Percentiles rank a stretch among this genome's conserved stretches.
These are phyloP conservation scores for Linhomoeus sp. DNA, from an alignment of 2,888 invertebrate species.

Conservation along the genomic window DNA sequence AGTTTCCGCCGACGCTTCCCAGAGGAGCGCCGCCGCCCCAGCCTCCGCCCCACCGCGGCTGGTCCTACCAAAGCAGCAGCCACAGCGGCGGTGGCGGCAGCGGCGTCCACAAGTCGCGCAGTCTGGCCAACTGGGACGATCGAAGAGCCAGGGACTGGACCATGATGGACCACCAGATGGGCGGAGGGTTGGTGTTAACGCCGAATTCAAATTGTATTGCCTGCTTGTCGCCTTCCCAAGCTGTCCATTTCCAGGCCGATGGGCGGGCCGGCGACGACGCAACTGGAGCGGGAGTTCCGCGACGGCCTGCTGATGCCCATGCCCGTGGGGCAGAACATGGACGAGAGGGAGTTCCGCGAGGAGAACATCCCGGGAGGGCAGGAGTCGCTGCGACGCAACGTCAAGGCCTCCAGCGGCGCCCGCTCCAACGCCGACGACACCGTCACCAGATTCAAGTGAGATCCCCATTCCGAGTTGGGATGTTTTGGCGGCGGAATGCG, in stretches of 20 bases:
- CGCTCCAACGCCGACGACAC: conserved; percentile 9
- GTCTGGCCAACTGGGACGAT: neutral
- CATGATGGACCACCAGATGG: no score
- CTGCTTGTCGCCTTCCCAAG: no score
- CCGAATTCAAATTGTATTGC: no score
- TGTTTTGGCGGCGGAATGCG: no score
- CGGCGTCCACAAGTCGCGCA: neutral
- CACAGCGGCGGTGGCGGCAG: neutral
- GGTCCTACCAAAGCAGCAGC: conserved; percentile 2
- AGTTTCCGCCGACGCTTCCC: conserved; percentile 26
- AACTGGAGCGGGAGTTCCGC: conserved; percentile 18
- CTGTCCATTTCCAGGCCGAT: no score
- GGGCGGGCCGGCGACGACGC: no score
- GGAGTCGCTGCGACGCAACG: conserved; percentile 12
- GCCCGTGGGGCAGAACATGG: conserved; percentile 16
- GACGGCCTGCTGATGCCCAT: conserved; percentile 21
- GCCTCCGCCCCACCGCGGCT: conserved; percentile 9
- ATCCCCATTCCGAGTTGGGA: no score
- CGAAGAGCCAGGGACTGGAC: no score
- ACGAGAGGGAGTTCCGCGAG: conserved; percentile 9
- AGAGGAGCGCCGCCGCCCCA: conserved; percentile 8
- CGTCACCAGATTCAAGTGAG: conserved; percentile 7
- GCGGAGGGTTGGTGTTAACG: no score
- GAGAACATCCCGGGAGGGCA: conserved; percentile 21
- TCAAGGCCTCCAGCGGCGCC: conserved; percentile 13